phyloP scores from a whole-genome alignment of 2,888 invertebrate species.

The Drosophila kanekoi region DNA sequence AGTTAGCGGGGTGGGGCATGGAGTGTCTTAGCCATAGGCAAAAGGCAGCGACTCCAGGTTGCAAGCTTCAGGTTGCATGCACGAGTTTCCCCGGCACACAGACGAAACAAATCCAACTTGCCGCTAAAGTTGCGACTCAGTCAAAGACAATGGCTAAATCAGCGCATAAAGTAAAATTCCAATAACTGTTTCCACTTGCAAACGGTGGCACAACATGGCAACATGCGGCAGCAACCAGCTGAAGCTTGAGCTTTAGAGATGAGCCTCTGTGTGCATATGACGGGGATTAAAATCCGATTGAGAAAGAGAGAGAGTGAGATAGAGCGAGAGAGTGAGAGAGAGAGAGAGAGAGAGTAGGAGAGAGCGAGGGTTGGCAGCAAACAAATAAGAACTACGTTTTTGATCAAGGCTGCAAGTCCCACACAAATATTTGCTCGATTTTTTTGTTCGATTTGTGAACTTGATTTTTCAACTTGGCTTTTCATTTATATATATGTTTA shows the following conservation, averaged over 20 bases:
- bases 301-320: background rate
- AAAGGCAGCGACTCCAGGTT: conserved; percentile 31
- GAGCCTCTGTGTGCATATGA: conserved; percentile 2
- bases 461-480: too few species aligned
- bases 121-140: conserved; percentile 21
- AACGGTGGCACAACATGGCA: conserved; percentile 29
- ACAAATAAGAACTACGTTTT: too few species aligned
- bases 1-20: conserved; percentile 10
- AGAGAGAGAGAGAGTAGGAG: background rate
- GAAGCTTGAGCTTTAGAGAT: conserved; percentile 26
- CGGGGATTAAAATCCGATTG: background rate
- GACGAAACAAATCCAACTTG: conserved; percentile 4
- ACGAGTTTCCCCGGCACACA: conserved; percentile 21
- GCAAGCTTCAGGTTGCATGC: conserved; percentile 38
- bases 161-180: conserved; percentile 48
- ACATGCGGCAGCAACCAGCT: conserved; percentile 6
- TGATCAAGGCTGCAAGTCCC: too few species aligned
- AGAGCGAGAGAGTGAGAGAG: background rate
- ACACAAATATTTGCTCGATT: too few species aligned
- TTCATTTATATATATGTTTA: too few species aligned
- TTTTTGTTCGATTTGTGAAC: too few species aligned
- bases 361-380: too few species aligned
- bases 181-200: conserved; percentile 45
- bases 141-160: conserved; percentile 60
- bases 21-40: conserved; percentile 14